Base-by-base conservation (phyloP, 1,140 invertebrate species). In the Brachionus plicatilis region DNA sequence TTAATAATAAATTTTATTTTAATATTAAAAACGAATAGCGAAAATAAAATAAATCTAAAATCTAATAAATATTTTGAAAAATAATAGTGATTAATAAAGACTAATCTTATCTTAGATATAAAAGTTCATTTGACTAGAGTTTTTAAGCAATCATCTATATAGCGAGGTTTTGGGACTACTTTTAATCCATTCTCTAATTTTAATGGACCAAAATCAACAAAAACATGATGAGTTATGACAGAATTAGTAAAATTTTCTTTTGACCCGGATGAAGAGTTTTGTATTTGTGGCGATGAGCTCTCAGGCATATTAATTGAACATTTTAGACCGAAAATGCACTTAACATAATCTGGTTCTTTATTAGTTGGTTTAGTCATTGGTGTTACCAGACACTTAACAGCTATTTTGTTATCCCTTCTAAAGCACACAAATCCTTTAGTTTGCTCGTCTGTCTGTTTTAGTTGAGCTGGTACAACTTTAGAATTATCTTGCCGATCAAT, bases 401-500 rank as follows among this genome's bases (percentile, higher is more conserved):
- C 79, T 41, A 82, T 65, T 41, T 37, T 60, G 27, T 82, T 82
- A 43, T 82, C 79, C 14, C 79, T 27, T 68, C 79, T 60, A 68
- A 82, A 82, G 41, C 79, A 82, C 6, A 82, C 50, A 65, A 82
- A 82, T 33, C 79, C 79, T 8, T 82, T 82, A 17, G 53, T 45
- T 33, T 82, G 20, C 33, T 65, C 12, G 20, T 82, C 79, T 27
- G 37, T 27, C 37, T 65, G 33, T 14, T 60, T 82, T 9, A 82
- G 17, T 7, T 68, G 53, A 43, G 53, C 79, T 4, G 29, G 6
- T 17, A 41, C 12, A 12, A 60, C 24, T 65, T 68, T 60, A 8
- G 79, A 82, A 68, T 37, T 82, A 68, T 82, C 79, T 14, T 82
- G 79, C 11, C 33, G 33, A 68, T 82, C 79, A 3, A 82, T 37